phyloP scores from a whole-genome alignment of 1,140 invertebrate genomes.

The Lepidotrigona ventralis region DNA sequence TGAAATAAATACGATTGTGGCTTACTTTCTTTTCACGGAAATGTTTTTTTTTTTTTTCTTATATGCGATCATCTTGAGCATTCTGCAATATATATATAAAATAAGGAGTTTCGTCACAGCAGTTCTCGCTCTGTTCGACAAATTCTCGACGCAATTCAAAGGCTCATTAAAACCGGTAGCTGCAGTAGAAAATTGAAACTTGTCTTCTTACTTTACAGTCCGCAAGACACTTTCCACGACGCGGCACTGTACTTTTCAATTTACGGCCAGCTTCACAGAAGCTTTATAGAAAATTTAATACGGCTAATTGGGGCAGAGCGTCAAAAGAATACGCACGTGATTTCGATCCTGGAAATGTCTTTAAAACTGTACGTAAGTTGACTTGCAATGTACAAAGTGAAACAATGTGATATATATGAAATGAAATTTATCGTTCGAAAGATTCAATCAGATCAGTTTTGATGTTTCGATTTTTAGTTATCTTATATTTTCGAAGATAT shows the following conservation, averaged over 20 bases:
- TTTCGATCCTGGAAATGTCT: background rate
- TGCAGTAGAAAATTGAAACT: background rate
- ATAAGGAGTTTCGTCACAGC: background rate
- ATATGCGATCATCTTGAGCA: too few relatives aligned
- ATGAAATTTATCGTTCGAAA: too few relatives aligned
- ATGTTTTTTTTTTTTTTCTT: too few relatives aligned
- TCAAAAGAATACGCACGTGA: background rate
- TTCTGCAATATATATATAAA: background rate
- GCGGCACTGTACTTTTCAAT: background rate
- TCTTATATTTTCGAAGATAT: too few relatives aligned
- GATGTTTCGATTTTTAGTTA: too few relatives aligned
- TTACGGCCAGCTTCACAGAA: background rate
- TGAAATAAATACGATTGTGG: background rate
- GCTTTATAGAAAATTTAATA: background rate
- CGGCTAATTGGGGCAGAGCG: background rate
- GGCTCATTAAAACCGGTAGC: conserved; percentile 1
- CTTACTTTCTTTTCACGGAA: too few relatives aligned
- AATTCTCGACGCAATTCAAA: background rate
- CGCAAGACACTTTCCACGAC: too few relatives aligned
- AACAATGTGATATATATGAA: too few relatives aligned
- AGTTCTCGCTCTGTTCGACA: background rate
- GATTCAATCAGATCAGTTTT: too few relatives aligned
- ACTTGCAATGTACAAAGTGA: too few relatives aligned
- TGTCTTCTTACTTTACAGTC: background rate
- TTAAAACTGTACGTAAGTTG: background rate